Base-by-base conservation (phyloP, 2,113 vertebrate species). In the Nematolebias whitei region DNA sequence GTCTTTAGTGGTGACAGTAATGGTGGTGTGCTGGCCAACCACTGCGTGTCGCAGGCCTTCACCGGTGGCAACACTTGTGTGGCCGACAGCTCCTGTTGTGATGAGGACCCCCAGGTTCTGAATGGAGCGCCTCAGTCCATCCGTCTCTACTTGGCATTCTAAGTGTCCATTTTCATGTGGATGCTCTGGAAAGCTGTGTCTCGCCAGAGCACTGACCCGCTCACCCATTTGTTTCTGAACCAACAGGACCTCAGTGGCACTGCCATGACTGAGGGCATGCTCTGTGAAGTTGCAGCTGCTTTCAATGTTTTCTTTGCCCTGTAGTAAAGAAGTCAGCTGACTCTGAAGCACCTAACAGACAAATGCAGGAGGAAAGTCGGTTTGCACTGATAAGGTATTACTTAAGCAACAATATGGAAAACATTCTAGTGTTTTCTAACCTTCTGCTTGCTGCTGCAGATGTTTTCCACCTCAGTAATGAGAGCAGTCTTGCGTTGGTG, bases 211-310 rank as follows among this genome's bases (percentile, higher is more conserved):
- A 0, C 93, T 91, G 85, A 99, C 94, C 26, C 95, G 88, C 90
- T 98, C 97, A 0, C 94, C 90, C 96, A 99, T 97, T 89, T 99
- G 97, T 85, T 99, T 99, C 47, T 94, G 92, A 43, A 98, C 96
- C 68, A 99, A 63, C 64, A 99, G 91, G 54, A 98, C 96, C 86
- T 98, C 97, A 0, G 95, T 94, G 71, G 95, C 96, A 0, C 95
- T 95, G 83, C 97, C 97, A 2, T 98, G 95, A 71, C 93, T 95
- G 87, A 99, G 91, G 0, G 97, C 97, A 85, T 98, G 96, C 86
- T 98, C 96, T 0, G 97, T 96, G 82, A 98, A 98, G 57, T 92
- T 94, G 71, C 95, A 96, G 91, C 97, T 98, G 86, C 96, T 98
- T 67, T 95, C 92, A 64, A 99, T 98, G 89, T 97, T 95, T 67